Conservation (phyloP, 2,113 vertebrate genomes). For the Protomyctophum bolini region DNA sequence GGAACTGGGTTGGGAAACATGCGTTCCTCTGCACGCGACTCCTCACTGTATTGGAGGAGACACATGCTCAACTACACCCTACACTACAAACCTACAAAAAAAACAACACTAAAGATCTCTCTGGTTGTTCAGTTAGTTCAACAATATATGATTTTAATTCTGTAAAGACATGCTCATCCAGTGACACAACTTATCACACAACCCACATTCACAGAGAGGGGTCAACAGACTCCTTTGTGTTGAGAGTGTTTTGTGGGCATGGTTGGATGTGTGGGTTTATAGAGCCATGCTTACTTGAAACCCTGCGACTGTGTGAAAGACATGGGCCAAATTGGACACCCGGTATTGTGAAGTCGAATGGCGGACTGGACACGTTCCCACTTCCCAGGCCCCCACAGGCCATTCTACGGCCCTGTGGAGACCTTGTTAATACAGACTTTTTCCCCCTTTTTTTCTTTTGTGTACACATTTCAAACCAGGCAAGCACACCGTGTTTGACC, state of each 20-base stretch:
- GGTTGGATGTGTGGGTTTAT: background rate
- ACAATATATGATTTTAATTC: background rate
- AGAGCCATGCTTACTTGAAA: conserved; percentile 2
- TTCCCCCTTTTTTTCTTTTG: conserved; percentile 31
- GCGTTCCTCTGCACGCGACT: too few species aligned
- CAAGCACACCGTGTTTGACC: conserved; percentile 44
- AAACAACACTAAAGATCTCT: background rate
- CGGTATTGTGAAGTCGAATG: conserved; percentile 11
- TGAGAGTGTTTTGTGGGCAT: background rate
- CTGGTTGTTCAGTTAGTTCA: background rate
- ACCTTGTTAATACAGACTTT: conserved; percentile 1
- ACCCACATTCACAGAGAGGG: background rate
- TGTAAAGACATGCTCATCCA: conserved; percentile 1
- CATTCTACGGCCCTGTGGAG: conserved; percentile 13
- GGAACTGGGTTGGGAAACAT: too few species aligned
- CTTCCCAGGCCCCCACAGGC: conserved; percentile 28
- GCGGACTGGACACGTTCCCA: conserved; percentile 13
- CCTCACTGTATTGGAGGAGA: too few species aligned
- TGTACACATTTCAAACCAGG: conserved; percentile 33
- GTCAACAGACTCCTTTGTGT: background rate
- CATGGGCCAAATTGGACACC: conserved; percentile 26
- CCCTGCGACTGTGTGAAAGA: conserved; percentile 32
- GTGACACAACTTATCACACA: background rate
- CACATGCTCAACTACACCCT: too few species aligned
- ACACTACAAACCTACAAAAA: too few species aligned